phyloP scores from a whole-genome alignment of 1,140 invertebrate genomes.

The Megalonaias nervosa region DNA sequence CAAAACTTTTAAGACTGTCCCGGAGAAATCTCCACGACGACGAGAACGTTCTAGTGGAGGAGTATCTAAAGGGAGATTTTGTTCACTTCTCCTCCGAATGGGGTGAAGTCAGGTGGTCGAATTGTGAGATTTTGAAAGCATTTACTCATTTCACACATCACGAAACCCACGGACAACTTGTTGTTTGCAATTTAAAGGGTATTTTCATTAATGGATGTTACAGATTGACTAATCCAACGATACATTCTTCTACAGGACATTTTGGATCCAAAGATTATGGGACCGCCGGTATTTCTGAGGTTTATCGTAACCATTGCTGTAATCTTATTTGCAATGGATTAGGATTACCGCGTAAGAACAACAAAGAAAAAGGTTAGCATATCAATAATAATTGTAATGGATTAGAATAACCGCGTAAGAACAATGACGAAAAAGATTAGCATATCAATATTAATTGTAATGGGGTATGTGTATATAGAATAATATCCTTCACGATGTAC shows the following conservation, averaged over 20 bases:
- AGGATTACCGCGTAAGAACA: no score
- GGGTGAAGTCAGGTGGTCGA: not conserved
- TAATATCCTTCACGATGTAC: no score
- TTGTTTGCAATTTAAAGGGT: constrained; percentile 31
- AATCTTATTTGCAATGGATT: constrained; percentile 8
- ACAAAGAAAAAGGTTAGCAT: no score
- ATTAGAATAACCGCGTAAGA: no score
- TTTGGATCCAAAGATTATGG: constrained; percentile 25
- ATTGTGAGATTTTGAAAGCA: constrained; percentile 13
- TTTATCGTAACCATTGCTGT: constrained; percentile 28
- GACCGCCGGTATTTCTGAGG: constrained; percentile 9
- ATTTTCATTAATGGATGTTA: constrained; percentile 13
- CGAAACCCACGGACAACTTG: constrained; percentile 5
- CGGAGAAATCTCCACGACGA: constrained; percentile 17
- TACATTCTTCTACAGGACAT: constrained; percentile 21
- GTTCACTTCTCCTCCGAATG: constrained; percentile 5
- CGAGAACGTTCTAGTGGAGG: constrained; percentile 30
- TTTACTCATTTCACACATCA: constrained; percentile 27
- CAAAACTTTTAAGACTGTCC: constrained; percentile 20
- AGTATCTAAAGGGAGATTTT: constrained; percentile 32
- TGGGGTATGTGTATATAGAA: no score
- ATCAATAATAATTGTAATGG: no score
- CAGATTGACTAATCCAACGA: constrained; percentile 21
- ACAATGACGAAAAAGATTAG: no score
- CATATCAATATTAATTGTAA: no score